Evolutionary conservation across 1,140 invertebrate species (phyloP).

Genomic region (silkworm (Bombyx mori)): DNA sequence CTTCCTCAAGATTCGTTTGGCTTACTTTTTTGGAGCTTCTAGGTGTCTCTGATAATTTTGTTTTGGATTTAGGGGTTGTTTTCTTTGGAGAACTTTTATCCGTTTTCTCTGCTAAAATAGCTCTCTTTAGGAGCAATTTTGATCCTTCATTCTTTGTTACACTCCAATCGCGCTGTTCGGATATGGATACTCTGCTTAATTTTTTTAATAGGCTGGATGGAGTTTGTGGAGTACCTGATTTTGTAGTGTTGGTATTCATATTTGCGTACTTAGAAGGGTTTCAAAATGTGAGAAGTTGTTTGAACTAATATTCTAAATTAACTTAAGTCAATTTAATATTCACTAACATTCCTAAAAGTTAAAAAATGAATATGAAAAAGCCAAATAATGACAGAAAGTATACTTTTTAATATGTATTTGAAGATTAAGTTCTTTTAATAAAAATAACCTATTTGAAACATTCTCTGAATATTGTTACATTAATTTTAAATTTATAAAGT

Average conservation of each 20-base stretch:
- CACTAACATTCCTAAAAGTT: no score
- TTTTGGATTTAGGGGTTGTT: conserved; percentile 23
- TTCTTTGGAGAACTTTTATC: conserved; percentile 46
- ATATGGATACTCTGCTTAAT: conserved; percentile 50
- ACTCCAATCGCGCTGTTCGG: conserved; percentile 58
- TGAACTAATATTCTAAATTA: no score
- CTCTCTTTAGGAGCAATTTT: conserved; percentile 63
- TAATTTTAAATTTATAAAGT: no score
- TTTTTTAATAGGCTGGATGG: conserved; percentile 53
- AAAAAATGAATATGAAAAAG: no score
- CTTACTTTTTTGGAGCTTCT: conserved; percentile 33
- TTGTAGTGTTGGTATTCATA: conserved; percentile 3
- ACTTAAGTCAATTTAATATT: no score
- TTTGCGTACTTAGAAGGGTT: no score
- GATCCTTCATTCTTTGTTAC: conserved; percentile 59
- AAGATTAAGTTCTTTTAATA: no score
- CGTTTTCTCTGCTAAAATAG: conserved; percentile 56
- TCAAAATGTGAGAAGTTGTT: no score
- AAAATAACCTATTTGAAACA: no score
- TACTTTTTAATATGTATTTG: no score
- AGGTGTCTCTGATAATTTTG: conserved; percentile 28
- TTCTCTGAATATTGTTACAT: no score
- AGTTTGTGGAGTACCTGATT: conserved; percentile 43
- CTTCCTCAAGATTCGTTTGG: conserved; percentile 40
- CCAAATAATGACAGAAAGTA: no score